Base-by-base conservation (phyloP, 2,888 invertebrate genomes). In the Sceliomorpha sp. region DNA sequence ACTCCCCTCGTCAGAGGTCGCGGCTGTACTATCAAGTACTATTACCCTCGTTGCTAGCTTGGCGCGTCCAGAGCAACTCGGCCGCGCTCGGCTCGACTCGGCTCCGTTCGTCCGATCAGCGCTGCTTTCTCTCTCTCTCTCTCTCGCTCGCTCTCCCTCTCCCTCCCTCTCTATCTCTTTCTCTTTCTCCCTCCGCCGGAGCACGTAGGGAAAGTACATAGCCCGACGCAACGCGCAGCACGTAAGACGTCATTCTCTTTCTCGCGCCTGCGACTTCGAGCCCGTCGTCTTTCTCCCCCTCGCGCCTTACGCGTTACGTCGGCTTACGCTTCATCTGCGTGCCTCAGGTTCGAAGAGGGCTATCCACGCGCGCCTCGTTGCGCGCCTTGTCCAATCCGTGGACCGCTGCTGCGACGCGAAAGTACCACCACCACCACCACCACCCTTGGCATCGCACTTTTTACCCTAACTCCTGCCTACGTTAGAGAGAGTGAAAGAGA, bases 1-100 rank as follows among this genome's bases (percentile, higher is more conserved):
- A 69, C 81, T 81, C 82, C 79, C 78, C 78, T 72, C 75, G 67
- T 62, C 71, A 76, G 78, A 84, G 80, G 85, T 83, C 84, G 84
- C 87, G 86, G 84, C 83, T 82, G 80, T 78, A 87, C 87, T 87
- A 83, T 53, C 51, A 55, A 58, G 29, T 42, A 66, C 44, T 69
- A 51, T 80, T 76, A 79, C 79, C 75, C 78, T 82, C 78, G 77
- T 71, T 75, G 62, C 67, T 66, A 67, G 74, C 77, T 83, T 81
- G 83, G 80, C 82, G 84, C 83, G 82, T 81, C 81, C 76, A 72
- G 60, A 31, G 50, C 6, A 4, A 6, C 55, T 78, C 83, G 80
- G 73, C 10, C 0, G 5, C 1, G 20, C 45, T 79, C 80, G 79
- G 70, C 24, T 0, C 0, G 0, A 5, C 50, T 81, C 84, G 83